These are phyloP conservation scores for Sebastes fasciatus DNA, from an alignment of 2,113 vertebrate species.

Conservation along the genomic window DNA sequence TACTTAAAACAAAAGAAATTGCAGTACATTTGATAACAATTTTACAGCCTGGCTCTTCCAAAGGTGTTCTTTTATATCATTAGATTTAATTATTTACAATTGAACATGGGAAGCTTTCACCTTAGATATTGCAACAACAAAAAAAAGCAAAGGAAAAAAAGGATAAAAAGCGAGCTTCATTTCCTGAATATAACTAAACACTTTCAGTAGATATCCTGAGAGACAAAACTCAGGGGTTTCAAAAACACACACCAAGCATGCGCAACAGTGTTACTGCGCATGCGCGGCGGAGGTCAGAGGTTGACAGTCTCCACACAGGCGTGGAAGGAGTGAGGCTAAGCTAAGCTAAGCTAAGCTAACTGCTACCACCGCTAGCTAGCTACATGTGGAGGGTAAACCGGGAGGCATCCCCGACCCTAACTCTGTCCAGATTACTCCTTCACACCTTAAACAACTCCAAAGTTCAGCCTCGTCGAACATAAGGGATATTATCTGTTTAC, in stretches of 20 bases:
- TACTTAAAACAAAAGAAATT: too few species aligned
- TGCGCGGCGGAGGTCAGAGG: slow-evolving; percentile 76
- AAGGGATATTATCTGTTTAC: slow-evolving; percentile 76
- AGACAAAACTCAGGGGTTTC: slow-evolving; percentile 21
- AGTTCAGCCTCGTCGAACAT: slow-evolving; percentile 67
- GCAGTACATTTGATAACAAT: too few species aligned
- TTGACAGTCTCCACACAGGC: slow-evolving; percentile 74
- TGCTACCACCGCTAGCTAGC: slow-evolving; percentile 74
- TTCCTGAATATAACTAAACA: too few species aligned
- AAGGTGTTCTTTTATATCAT: too few species aligned
- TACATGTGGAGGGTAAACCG: slow-evolving; percentile 88
- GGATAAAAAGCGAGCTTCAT: too few species aligned
- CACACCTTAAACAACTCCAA: slow-evolving; percentile 66
- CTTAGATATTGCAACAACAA: too few species aligned
- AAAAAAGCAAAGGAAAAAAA: too few species aligned
- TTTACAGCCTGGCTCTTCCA: too few species aligned
- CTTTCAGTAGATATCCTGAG: neutral
- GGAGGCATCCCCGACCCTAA: slow-evolving; percentile 82
- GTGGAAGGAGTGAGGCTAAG: slow-evolving; percentile 72
- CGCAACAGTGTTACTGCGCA: slow-evolving; percentile 48
- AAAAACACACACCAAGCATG: fast-evolving
- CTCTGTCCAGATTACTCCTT: slow-evolving; percentile 73
- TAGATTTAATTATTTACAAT: too few species aligned
- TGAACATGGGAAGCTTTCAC: too few species aligned
- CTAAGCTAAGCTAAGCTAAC: slow-evolving; percentile 81